Conservation (phyloP, 2,113 vertebrate genomes). For the Psephotus haematonotus region DNA sequence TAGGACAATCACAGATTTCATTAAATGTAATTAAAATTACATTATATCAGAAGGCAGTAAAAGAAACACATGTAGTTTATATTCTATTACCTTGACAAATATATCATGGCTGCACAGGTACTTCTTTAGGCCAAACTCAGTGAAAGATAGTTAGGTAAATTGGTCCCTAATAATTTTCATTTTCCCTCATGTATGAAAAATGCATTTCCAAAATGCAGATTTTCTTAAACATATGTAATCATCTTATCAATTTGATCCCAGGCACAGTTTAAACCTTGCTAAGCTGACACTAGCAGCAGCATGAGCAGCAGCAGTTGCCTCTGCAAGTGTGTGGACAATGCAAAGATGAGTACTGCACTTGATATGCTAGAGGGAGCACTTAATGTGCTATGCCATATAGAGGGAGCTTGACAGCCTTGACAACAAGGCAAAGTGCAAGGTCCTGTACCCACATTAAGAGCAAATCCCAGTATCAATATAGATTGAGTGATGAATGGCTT, state of each 20-base stretch:
- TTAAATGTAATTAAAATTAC: background rate
- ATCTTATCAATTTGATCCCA: accelerated
- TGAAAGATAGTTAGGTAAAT: background rate
- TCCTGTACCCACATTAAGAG: background rate
- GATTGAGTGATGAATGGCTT: background rate
- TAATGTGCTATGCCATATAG: background rate
- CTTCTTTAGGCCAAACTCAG: background rate
- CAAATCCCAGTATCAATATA: background rate
- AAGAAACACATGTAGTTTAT: background rate
- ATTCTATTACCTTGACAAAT: background rate
- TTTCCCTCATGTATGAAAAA: background rate
- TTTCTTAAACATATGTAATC: background rate
- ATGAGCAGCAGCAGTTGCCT: background rate
- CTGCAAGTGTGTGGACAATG: background rate
- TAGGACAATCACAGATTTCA: background rate
- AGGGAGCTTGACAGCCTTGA: background rate
- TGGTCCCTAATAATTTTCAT: background rate
- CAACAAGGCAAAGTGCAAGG: background rate
- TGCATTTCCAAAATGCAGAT: background rate
- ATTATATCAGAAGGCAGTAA: background rate
- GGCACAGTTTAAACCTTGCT: background rate
- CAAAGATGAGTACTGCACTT: background rate
- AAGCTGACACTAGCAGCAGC: background rate
- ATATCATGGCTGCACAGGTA: background rate
- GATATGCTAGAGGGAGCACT: background rate